Base-by-base conservation (phyloP, 2,113 vertebrate species). In the Acrocephalus kingi region DNA sequence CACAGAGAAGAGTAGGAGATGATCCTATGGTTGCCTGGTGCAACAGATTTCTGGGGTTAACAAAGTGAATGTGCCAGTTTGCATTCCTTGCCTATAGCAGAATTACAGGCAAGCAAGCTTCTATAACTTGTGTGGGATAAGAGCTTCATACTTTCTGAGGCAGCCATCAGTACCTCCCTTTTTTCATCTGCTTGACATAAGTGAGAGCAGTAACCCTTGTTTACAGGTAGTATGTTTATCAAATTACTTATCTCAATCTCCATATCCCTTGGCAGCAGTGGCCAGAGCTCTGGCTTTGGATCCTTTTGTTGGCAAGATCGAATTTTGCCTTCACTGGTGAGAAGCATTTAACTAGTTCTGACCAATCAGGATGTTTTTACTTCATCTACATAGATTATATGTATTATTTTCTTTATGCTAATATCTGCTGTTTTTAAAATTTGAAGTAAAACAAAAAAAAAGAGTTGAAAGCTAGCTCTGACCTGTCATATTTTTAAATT, bases 11-110 rank as follows among this genome's bases (percentile, higher is more conserved):
- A 28, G 17, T 31, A 13, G 55, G 61, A 87, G 66, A 51, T 0
- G 1, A 30, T 63, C 0, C 0, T 5, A 0, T 22, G 14, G 33
- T n/a, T 95, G 41, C n/a, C 27, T 48, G 56, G 14, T 90, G 37
- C 37, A 86, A 24, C 19, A 62, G 22, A 55, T 63, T 87, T 91
- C 51, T 84, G 27, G 25, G 21, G 3, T 13, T 43, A 55, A 33
- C 9, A 33, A 59, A 80, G 23, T 51, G 46, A 84, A 62, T 0
- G 1, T 78, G 51, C 8, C 28, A 31, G 19, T n/a, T 76, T 52
- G n/a, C 72, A 18, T 46, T 31, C n/a, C 64, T 58, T 78, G 16
- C 6, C 19, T 69, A 3, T 24, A 48, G 46, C 24, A 84, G 51
- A 89, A 67, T 35, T 81, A 45, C 11, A 66, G 31, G 64, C 68